Base-by-base conservation (phyloP, 2,888 invertebrate species). In the Dynastes grantii region DNA sequence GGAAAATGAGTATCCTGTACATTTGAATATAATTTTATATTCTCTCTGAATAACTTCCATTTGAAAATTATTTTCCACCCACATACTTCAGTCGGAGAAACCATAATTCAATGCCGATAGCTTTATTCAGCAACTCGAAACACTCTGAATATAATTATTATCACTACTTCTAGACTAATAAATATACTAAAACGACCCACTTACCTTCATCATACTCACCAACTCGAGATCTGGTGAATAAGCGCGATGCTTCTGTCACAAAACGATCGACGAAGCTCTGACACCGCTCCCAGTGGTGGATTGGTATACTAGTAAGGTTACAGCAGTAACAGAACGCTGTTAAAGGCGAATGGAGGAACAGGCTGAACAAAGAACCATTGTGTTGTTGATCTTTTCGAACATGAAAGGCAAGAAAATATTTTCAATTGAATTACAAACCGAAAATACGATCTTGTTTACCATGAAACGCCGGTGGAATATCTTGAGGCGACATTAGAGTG, bases 321-420 rank as follows among this genome's bases (percentile, higher is more conserved):
- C 97, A 97, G 86, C 96, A 94, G 89, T 95, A 95, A 90, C 97
- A 97, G 87, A 98, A 94, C 81, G 96, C 97, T 85, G 96, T 95
- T 86, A 98, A 91, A 64, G 98, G 98, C 86, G 96, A 95, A 90
- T 98, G 97, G 84, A 98, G 93, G 91, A 98, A 98, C 87, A 98
- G 91, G 37, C 98, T 98, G 90, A 98, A 97, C 83, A 98, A 91
- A 86, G 95, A 97, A 80, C 98, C 98, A 86, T 96, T 95, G 91
- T 94, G 94, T 86, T 94, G 94, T 84, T 94, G 93, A 89, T 95
- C 96, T 91, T n/a, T 68, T n/a, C 11, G 4, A 29, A n/a, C 40
- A 16, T 65, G 65, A n/a, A 65, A 65, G 2, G 0, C 64, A 29
- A 16, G 27, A 65, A 70, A 8, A 70, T 27, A 13, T 84, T 45